Evolutionary conservation across 2,797 vertebrate genomes (phyloP).

Genomic region (Pteronotus mesoamericanus): DNA sequence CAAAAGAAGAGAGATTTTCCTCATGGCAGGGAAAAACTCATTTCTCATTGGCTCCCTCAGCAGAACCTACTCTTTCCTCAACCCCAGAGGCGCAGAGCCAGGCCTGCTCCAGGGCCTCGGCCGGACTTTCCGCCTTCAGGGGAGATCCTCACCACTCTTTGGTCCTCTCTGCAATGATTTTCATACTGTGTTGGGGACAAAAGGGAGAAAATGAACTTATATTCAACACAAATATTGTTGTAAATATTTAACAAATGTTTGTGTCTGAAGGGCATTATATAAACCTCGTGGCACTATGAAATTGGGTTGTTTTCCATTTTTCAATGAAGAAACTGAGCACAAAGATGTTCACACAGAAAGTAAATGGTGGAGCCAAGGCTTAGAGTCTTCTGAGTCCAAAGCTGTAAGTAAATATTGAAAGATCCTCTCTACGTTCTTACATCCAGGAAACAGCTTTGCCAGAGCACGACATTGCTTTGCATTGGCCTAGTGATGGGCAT

Average conservation of each 20-base stretch:
- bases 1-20: neutral
- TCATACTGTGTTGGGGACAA: neutral
- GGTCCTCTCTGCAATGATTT: neutral
- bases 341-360: neutral
- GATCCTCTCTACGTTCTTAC: neutral
- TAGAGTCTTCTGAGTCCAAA: neutral
- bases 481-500: neutral
- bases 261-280: neutral
- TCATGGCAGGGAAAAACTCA: neutral
- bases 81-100: rapidly evolving
- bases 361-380: neutral
- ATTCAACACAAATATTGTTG: neutral
- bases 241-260: neutral
- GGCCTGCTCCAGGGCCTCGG: too few species aligned
- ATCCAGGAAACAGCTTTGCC: neutral
- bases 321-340: neutral
- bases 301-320: neutral
- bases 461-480: neutral
- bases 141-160: neutral
- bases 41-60: neutral
- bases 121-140: too few species aligned
- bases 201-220: neutral
- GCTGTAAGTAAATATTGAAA: neutral
- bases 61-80: neutral
- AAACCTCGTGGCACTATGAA: neutral